Evolutionary conservation across 1,140 invertebrate species (phyloP).

Genomic region (Bombus sibiricus): DNA sequence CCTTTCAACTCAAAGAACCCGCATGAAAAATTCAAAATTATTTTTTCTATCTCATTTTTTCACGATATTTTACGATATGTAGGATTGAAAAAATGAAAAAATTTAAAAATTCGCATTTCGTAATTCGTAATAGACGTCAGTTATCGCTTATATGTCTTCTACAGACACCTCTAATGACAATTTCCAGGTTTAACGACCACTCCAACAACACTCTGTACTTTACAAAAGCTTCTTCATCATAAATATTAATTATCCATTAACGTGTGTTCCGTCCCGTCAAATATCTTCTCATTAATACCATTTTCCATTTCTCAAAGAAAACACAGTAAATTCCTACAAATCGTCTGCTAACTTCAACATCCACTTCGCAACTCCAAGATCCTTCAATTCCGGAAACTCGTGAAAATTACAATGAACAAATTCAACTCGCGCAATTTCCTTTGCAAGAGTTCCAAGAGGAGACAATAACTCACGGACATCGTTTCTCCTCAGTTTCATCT

Average conservation of each 20-base stretch:
- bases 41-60: too few relatives aligned
- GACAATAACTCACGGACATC: too few relatives aligned
- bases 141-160: not conserved
- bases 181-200: not conserved
- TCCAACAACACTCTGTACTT: not conserved
- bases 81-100: too few relatives aligned
- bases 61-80: too few relatives aligned
- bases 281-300: not conserved
- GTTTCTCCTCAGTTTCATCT: too few relatives aligned
- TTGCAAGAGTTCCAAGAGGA: too few relatives aligned
- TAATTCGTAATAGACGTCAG: too few relatives aligned
- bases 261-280: not conserved
- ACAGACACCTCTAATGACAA: not conserved
- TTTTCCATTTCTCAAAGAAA: not conserved
- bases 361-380: not conserved
- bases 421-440: not conserved
- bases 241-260: conserved; percentile 14
- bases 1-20: too few relatives aligned
- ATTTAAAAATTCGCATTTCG: too few relatives aligned
- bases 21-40: too few relatives aligned
- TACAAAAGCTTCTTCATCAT: not conserved
- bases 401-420: not conserved
- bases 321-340: not conserved
- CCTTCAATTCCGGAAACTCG: not conserved
- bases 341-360: not conserved